A percentile compares a stretch with the other conserved stretches of the same genome.
These are phyloP conservation scores for Amphiprion ocellaris DNA, from an alignment of 2,113 vertebrate genomes.

Conservation along the genomic window DNA sequence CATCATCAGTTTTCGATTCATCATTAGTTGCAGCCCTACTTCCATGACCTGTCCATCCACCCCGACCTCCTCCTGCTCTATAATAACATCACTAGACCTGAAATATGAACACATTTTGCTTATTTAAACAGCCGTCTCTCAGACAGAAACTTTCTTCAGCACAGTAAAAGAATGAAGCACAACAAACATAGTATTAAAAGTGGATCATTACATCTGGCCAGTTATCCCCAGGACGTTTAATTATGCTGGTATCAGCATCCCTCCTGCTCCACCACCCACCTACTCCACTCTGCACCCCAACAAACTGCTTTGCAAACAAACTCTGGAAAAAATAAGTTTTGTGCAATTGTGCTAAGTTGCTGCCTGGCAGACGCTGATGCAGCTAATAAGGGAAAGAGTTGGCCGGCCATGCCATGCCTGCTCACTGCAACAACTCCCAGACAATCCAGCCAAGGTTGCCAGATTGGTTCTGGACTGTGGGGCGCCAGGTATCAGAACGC, in stretches of 20 bases:
- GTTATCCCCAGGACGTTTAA: background rate
- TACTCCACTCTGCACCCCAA: background rate
- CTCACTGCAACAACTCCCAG: constrained; percentile 7
- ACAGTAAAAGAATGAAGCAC: no score
- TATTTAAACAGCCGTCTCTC: background rate
- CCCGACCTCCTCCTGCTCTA: no score
- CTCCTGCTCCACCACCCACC: background rate
- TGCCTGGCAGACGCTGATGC: constrained; percentile 39
- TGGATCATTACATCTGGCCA: background rate
- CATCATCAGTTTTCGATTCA: no score
- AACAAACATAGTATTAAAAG: background rate
- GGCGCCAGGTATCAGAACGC: constrained; percentile 59
- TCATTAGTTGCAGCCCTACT: no score
- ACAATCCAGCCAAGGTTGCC: constrained; percentile 44
- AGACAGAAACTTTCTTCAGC: background rate
- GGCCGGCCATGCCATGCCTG: constrained; percentile 1
- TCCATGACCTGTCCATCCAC: no score
- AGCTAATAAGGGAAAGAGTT: constrained; percentile 46
- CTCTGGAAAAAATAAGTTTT: constrained; percentile 9
- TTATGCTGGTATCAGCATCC: background rate
- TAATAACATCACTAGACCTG: no score
- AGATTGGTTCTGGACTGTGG: constrained; percentile 51
- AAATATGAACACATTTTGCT: no score
- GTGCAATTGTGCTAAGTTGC: constrained; percentile 19
- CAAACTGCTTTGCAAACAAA: background rate